Percentiles rank a stretch among this genome's conserved stretches.
Conservation (phyloP, 1,140 invertebrate species). For the Apis laboriosa region DNA sequence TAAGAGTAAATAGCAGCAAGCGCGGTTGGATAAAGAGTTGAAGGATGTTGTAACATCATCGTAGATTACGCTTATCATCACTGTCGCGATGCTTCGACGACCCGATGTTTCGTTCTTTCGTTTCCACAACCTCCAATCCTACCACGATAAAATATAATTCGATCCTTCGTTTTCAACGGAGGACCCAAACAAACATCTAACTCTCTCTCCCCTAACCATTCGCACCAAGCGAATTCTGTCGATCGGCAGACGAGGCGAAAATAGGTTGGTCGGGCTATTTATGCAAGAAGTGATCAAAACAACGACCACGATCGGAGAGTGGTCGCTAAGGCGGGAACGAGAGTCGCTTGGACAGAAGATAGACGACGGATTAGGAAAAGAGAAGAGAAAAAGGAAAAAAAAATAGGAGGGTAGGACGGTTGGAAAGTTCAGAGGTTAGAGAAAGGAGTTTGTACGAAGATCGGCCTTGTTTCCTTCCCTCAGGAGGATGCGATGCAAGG, state of each 20-base stretch:
- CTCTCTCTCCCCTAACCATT: neutral
- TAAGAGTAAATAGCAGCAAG: no score
- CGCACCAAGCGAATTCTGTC: neutral
- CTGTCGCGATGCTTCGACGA: no score
- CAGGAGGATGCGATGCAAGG: constrained; percentile 36
- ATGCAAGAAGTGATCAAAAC: constrained; percentile 15
- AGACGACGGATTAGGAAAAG: neutral
- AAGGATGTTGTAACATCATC: no score
- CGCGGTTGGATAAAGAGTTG: no score
- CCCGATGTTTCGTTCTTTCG: no score
- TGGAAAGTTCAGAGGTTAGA: no score
- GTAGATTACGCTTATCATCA: no score
- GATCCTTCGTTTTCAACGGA: no score
- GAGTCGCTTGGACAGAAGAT: neutral
- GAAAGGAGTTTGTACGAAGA: neutral
- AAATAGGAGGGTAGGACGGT: neutral
- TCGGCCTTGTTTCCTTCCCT: constrained; percentile 10
- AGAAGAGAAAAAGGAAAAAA: no score
- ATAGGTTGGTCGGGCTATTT: constrained; percentile 34
- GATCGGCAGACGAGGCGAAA: constrained; percentile 7
- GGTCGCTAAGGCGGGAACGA: neutral
- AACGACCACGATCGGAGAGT: constrained; percentile 4
- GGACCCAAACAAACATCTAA: neutral
- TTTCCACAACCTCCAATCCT: no score
- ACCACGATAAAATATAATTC: no score